Percentiles rank a stretch among this genome's conserved stretches.
Evolutionary conservation across 2,113 vertebrate species (phyloP).

Genomic region (Phrynosoma platyrhinos): DNA sequence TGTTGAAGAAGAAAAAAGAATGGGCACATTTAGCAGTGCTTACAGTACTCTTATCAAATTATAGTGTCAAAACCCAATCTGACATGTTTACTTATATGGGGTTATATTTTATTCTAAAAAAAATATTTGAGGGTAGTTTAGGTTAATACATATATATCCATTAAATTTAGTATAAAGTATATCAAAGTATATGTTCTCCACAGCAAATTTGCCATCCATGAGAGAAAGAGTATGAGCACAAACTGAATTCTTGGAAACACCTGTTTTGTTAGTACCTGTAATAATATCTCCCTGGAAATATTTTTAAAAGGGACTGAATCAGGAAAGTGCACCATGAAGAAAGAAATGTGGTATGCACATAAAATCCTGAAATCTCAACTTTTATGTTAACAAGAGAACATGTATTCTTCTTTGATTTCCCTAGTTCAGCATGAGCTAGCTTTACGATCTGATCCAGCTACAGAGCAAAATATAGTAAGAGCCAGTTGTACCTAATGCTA

Average conservation of each 20-base stretch:
- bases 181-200: background rate
- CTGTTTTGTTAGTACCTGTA: background rate
- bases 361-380: background rate
- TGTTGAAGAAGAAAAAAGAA: background rate
- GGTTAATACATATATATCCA: background rate
- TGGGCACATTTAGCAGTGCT: slow-evolving; percentile 9
- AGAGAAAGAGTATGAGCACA: background rate
- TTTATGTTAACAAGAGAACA: background rate
- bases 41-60: background rate
- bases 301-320: background rate
- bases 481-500: background rate
- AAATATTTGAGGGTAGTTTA: background rate
- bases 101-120: background rate
- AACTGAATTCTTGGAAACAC: background rate
- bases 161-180: slow-evolving; percentile 31
- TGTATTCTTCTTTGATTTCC: background rate
- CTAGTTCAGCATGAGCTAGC: background rate
- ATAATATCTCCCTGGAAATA: background rate
- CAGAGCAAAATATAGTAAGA: background rate
- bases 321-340: background rate
- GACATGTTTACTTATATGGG: background rate
- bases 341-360: background rate
- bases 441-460: background rate
- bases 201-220: background rate
- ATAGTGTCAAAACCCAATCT: background rate